Percentiles rank a stretch among this genome's conserved stretches.
phyloP scores from a whole-genome alignment of 2,888 invertebrate genomes.

The Oligia strigilis region DNA sequence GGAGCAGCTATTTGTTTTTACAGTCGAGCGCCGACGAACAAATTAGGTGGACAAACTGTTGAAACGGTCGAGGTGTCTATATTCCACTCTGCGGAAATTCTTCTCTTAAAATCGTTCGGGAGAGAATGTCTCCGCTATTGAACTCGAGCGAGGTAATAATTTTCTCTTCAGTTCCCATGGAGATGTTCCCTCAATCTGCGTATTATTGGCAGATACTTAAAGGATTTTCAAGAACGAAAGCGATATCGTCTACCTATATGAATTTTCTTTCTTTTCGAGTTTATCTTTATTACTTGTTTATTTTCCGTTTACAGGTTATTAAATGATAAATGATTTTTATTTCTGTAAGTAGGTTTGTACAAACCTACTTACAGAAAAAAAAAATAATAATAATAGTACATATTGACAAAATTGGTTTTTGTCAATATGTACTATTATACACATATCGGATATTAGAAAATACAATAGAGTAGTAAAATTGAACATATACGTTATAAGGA shows the following conservation, averaged over 20 bases:
- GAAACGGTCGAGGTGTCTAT: slow-evolving; percentile 89
- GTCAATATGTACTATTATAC: slow-evolving; percentile 35
- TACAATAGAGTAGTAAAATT: slow-evolving; percentile 27
- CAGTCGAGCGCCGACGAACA: slow-evolving; percentile 89
- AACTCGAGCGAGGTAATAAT: slow-evolving; percentile 85
- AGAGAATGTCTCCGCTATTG: slow-evolving; percentile 83
- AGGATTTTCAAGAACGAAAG: slow-evolving; percentile 77
- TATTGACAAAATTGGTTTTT: too few relatives aligned
- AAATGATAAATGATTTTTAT: too few relatives aligned
- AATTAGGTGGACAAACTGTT: slow-evolving; percentile 91
- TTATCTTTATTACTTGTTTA: slow-evolving; percentile 55
- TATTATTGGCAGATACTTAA: slow-evolving; percentile 81
- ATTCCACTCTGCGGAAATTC: slow-evolving; percentile 86
- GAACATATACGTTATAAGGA: slow-evolving; percentile 12
- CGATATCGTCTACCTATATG: slow-evolving; percentile 72
- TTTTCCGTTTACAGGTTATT: slow-evolving; percentile 49
- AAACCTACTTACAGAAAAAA: too few relatives aligned
- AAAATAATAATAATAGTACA: too few relatives aligned
- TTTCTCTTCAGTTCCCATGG: slow-evolving; percentile 81
- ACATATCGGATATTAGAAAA: slow-evolving; percentile 32
- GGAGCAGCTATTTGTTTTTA: slow-evolving; percentile 89
- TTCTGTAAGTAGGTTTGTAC: too few relatives aligned
- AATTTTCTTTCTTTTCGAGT: slow-evolving; percentile 58
- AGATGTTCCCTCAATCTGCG: slow-evolving; percentile 81
- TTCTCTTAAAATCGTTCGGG: slow-evolving; percentile 83